phyloP scores from a whole-genome alignment of 2,113 vertebrate species.

The Elachura formosa region DNA sequence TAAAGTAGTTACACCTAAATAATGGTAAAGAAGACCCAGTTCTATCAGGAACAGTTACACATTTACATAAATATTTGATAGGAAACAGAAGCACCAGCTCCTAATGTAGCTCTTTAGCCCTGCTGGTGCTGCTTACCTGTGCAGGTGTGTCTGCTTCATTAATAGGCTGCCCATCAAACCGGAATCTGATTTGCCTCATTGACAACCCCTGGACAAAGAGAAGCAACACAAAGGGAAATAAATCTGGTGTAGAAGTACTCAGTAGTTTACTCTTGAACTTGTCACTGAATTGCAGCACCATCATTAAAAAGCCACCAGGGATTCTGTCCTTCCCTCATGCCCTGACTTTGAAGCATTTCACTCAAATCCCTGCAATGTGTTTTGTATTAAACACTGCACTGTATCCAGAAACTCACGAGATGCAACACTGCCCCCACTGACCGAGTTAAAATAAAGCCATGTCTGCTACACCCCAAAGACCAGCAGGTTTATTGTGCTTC shows the following conservation, averaged over 20 bases:
- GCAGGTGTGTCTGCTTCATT: conserved; percentile 98
- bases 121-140: conserved; percentile 79
- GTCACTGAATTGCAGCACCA: background rate
- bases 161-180: conserved; percentile 97
- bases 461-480: background rate
- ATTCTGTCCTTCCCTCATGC: background rate
- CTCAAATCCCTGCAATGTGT: background rate
- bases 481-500: background rate
- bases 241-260: background rate
- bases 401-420: background rate
- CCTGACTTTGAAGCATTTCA: background rate
- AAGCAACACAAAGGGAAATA: conserved; percentile 25
- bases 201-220: conserved; percentile 85
- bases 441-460: background rate
- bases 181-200: conserved; percentile 98
- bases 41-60: background rate
- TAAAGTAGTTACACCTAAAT: background rate
- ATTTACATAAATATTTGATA: background rate
- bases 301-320: background rate
- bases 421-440: conserved; percentile 40
- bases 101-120: background rate
- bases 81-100: background rate
- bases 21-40: background rate
- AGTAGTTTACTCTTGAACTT: background rate
- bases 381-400: background rate